Evolutionary conservation across 2,888 invertebrate species (phyloP), one percentile per base, ranked within the genome.

Genomic region (Sipha maydis): DNA sequence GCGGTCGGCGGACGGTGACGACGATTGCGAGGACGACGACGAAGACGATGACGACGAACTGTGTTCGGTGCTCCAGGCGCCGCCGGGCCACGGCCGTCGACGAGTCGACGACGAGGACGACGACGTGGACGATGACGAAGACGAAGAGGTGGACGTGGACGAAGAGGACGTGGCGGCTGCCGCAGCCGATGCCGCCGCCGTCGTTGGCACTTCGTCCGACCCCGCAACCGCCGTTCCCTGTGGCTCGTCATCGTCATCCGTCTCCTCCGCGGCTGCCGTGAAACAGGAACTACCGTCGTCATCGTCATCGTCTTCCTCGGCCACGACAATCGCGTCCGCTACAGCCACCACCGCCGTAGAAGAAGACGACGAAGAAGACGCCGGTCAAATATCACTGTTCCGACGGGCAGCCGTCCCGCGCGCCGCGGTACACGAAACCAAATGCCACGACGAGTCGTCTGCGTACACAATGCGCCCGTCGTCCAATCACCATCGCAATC

Each of bases 381-480:
- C 93, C 93, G 94, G 69, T 95, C 95, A 17, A 95, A 95, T 91
- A 95, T 95, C 90, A 95, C 95, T 91, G 94, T 94, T 89, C 94
- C 91, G 94, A 93, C 89, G 93, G 93, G n/a, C 93, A 93, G 91
- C 93, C 61, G 90, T 90, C 11, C 48, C 48, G 48, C 48, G 48
- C 80, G 89, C 89, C 78, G 91, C 90, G 89, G 91, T 90, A 84
- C 90, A 91, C 69, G 91, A 90, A 75, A 90, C 90, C 9, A 91
- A 92, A 76, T 91, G 92, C 5, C 90, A 90, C 17, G 91, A 92
- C 82, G 91, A 92, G 5, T 91, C 92, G 0, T 91, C 91, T 90
- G 94, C 94, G 4, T 96, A 96, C 91, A 96, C 96, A 7, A 96
- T 96, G 95, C 93, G 96, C 41, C 96, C 96, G 0, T 94, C 91